These are phyloP conservation scores for Paedocypris micromegethes DNA, from an alignment of 2,797 vertebrate species.

Conservation along the genomic window DNA sequence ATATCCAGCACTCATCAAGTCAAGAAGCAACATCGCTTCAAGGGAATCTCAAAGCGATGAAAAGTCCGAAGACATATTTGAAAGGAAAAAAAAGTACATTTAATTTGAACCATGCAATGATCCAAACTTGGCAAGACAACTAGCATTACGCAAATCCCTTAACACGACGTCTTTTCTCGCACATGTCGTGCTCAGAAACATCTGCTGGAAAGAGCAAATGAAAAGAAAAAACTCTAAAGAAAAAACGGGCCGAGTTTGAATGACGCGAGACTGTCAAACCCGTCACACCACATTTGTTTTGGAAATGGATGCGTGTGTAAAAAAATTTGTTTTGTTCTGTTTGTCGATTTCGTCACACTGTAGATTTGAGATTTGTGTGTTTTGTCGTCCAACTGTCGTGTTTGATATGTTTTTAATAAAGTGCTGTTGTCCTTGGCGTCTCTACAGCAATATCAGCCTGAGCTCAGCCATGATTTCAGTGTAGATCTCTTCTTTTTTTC, in stretches of 20 bases:
- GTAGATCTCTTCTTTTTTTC: constrained; percentile 25
- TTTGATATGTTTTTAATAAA: constrained; percentile 47
- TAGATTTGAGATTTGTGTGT: constrained; percentile 34
- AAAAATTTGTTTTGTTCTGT: constrained; percentile 41
- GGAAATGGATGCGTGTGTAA: constrained; percentile 5
- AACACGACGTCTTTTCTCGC: too few species aligned
- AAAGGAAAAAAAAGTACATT: too few species aligned
- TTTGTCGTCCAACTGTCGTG: constrained; percentile 38
- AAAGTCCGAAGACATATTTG: too few species aligned
- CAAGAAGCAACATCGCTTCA: too few species aligned
- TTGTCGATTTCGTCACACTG: constrained; percentile 30
- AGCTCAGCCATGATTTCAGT: constrained; percentile 32
- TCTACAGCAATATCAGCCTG: constrained; percentile 35
- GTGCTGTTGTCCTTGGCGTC: constrained; percentile 48
- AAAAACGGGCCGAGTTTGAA: constrained; percentile 2
- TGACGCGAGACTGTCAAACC: background rate
- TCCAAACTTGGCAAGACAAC: too few species aligned
- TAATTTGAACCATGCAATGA: too few species aligned
- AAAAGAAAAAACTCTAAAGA: constrained; percentile 14
- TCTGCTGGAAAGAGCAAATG: constrained; percentile 11
- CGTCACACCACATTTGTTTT: constrained; percentile 26
- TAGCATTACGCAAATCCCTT: too few species aligned
- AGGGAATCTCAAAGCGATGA: too few species aligned
- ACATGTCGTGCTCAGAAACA: too few species aligned
- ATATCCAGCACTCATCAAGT: too few species aligned